Evolutionary conservation across 1,140 invertebrate species (phyloP).

Genomic region (Arctopsyche grandis): DNA sequence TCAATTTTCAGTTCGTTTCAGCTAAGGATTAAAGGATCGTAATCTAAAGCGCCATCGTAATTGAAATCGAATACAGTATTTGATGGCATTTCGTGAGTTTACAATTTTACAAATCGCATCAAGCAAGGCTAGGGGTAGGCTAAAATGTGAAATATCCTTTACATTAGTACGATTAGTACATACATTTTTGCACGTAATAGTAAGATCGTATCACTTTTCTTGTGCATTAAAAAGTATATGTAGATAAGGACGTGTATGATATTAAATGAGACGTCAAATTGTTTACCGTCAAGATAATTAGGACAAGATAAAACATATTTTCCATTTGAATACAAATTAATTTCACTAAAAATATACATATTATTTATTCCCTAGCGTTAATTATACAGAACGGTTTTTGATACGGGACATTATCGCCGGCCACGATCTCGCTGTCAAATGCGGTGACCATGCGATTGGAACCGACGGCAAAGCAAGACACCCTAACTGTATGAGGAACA

Average conservation of each 20-base stretch:
- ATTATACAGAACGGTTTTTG: conserved; percentile 22
- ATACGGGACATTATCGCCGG: conserved; percentile 3
- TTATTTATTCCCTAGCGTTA: conserved; percentile 23
- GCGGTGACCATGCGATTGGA: conserved; percentile 6
- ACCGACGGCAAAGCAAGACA: too few species aligned
- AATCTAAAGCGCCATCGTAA: too few species aligned
- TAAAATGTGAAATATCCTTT: too few species aligned
- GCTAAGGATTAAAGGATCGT: too few species aligned
- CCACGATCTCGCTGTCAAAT: background rate
- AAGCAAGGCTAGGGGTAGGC: too few species aligned
- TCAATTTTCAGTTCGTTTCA: too few species aligned
- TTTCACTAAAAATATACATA: conserved; percentile 12
- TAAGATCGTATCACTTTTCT: too few species aligned
- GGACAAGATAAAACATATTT: conserved; percentile 14
- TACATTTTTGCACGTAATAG: background rate
- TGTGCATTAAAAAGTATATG: background rate
- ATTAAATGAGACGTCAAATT: conserved; percentile 14
- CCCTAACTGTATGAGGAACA: background rate
- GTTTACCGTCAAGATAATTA: conserved; percentile 11
- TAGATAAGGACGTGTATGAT: too few species aligned
- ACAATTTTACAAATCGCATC: too few species aligned
- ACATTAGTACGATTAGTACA: too few species aligned
- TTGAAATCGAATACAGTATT: too few species aligned
- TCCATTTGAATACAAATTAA: conserved; percentile 31
- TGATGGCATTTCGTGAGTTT: too few species aligned